phyloP scores from a whole-genome alignment of 35 echinoderm and acorn worm species.

The Acanthaster planci region DNA sequence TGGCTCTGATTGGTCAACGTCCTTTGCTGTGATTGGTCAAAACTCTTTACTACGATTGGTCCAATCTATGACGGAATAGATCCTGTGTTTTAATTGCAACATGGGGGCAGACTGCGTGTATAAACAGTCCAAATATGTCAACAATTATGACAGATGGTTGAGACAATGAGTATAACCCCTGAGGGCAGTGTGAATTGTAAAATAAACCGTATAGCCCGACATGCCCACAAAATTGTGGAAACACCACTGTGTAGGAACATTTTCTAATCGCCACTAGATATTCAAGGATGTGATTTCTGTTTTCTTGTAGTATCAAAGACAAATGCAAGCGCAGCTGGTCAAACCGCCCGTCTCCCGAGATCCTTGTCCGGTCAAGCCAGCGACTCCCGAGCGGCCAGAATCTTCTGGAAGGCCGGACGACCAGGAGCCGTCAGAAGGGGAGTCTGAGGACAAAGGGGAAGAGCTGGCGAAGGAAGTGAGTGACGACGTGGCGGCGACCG shows the following conservation, averaged over 20 bases:
- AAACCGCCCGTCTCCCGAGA: slow-evolving; percentile 65
- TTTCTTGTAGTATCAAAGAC: slow-evolving; percentile 30
- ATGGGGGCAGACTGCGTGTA: too few species aligned
- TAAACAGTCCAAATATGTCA: too few species aligned
- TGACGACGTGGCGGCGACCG: not conserved
- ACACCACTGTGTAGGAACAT: not conserved
- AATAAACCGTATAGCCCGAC: not conserved
- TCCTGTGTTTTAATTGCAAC: too few species aligned
- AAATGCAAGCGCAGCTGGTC: slow-evolving; percentile 37
- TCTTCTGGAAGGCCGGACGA: not conserved
- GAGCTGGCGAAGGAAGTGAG: slow-evolving; percentile 11
- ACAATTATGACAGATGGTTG: too few species aligned
- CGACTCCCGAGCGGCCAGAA: not conserved
- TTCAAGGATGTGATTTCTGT: not conserved
- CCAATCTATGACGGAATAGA: too few species aligned
- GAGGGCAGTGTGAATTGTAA: not conserved
- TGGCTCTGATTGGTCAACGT: too few species aligned
- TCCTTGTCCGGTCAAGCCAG: slow-evolving; percentile 14
- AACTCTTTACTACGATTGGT: too few species aligned
- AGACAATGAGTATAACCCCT: too few species aligned
- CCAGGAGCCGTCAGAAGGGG: not conserved
- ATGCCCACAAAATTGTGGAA: too few species aligned
- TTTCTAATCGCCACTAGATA: not conserved
- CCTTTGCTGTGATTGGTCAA: too few species aligned
- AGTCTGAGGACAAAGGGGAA: slow-evolving; percentile 1